Evolutionary conservation across 1,140 invertebrate species (phyloP), one percentile per base, ranked within the genome.

Genomic region (Neuroterus valhalla): DNA sequence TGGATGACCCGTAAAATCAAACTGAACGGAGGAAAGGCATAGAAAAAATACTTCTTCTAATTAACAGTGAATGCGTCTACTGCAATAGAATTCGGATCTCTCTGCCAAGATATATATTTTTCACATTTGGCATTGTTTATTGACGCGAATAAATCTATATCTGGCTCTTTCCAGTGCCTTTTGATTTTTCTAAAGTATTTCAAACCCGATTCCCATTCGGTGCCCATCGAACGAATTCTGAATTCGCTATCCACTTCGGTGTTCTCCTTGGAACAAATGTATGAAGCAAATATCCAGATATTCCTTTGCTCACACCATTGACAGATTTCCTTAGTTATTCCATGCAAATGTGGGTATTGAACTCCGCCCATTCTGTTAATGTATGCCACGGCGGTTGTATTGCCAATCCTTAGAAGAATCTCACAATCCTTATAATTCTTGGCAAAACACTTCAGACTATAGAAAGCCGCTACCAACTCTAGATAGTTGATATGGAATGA

Each of bases 321-420:
- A n/a, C n/a, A n/a, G n/a, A n/a, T 88, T 85, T 67, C 83, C 84
- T 82, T 82, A 89, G 66, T 86, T 81, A 87, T 42, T 6, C 71
- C 10, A 69, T 80, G 83, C 23, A 87, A 67, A 66, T 87, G 78
- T 0, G 77, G 81, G 50, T 70, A 85, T 74, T 85, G 85, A 44
- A 87, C 72, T 1, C 85, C 82, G 0, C 84, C 84, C 80, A 84
- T 83, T 21, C 81, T 52, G 68, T 89, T 87, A 11, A 87, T 78
- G 38, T 87, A 84, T 12, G 82, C 79, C 17, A 88, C 82, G 0
- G 88, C 85, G 2, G 85, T 89, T 0, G 81, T 88, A 52, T 88
- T 87, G 55, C 88, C 88, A 2, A 83, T 66, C 2, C 85, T 67
- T n/a, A 88, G 62, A 66, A 88, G 72, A 50, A 88, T 87, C 15